phyloP scores from a whole-genome alignment of 2,888 invertebrate species.

The Papilio gigon region DNA sequence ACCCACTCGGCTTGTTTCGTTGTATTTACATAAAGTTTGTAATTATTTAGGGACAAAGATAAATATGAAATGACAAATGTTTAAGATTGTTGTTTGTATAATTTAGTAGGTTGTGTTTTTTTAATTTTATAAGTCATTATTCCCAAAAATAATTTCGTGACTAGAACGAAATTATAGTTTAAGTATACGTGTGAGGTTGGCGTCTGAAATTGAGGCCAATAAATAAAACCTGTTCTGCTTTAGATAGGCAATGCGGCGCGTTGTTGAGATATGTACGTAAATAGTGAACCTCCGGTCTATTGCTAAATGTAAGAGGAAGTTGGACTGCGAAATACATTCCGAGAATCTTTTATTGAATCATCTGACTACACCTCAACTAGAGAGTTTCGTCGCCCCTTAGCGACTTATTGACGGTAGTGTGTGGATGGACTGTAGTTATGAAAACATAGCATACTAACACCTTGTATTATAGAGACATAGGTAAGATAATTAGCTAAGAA shows the following conservation, averaged over 20 bases:
- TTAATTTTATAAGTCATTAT: neutral
- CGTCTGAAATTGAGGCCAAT: conserved; percentile 45
- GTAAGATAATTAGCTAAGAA: conserved; percentile 49
- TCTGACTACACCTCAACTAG: too few species aligned
- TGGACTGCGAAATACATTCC: conserved; percentile 60
- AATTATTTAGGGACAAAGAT: neutral
- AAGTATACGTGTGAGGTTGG: conserved; percentile 48
- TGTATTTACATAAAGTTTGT: neutral
- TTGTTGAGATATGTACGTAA: conserved; percentile 61
- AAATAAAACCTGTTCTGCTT: conserved; percentile 60
- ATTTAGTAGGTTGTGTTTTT: neutral
- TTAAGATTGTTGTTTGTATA: neutral
- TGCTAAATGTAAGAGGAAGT: conserved; percentile 58
- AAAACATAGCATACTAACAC: conserved; percentile 48
- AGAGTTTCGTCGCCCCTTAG: too few species aligned
- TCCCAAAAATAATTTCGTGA: conserved; percentile 18
- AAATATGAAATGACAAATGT: neutral
- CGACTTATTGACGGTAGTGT: neutral
- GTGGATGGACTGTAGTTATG: conserved; percentile 45
- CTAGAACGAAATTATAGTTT: conserved; percentile 38
- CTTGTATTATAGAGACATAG: conserved; percentile 48
- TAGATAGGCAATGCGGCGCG: conserved; percentile 49
- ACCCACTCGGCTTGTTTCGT: neutral
- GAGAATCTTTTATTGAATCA: conserved; percentile 5
- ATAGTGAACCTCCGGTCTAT: conserved; percentile 64